phyloP scores from a whole-genome alignment of 2,113 vertebrate species.

The Diglossa brunneiventris region DNA sequence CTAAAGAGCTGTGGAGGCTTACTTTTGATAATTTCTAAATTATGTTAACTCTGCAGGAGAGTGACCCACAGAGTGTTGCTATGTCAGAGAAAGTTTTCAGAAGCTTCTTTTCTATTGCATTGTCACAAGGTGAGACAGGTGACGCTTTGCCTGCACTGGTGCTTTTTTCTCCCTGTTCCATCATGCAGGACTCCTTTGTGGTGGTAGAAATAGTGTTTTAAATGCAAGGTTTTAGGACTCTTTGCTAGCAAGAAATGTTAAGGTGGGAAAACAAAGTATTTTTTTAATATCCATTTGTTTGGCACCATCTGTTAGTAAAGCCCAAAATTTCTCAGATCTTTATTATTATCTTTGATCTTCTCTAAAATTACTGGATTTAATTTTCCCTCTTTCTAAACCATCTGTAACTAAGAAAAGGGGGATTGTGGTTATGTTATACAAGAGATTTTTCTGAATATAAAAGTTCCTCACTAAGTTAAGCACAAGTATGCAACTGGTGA shows the following conservation, averaged over 20 bases:
- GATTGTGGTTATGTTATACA: neutral
- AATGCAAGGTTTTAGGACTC: neutral
- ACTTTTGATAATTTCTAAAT: neutral
- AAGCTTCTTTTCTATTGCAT: neutral
- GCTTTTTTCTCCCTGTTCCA: neutral
- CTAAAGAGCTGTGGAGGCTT: neutral
- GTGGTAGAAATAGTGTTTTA: neutral
- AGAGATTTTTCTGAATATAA: neutral
- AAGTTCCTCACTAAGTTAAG: neutral
- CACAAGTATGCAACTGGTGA: neutral
- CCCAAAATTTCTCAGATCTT: neutral
- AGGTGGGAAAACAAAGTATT: neutral
- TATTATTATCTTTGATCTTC: neutral
- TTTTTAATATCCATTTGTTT: neutral
- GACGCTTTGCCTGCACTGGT: neutral
- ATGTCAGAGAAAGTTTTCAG: neutral
- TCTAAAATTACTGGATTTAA: neutral
- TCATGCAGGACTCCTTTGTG: neutral
- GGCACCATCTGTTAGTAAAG: neutral
- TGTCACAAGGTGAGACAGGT: neutral
- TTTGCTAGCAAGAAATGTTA: neutral
- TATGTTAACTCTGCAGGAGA: neutral
- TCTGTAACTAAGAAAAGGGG: neutral
- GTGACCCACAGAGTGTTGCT: neutral
- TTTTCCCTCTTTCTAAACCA: neutral